phyloP scores from a whole-genome alignment of 2,113 vertebrate species.

The Geococcyx californianus region DNA sequence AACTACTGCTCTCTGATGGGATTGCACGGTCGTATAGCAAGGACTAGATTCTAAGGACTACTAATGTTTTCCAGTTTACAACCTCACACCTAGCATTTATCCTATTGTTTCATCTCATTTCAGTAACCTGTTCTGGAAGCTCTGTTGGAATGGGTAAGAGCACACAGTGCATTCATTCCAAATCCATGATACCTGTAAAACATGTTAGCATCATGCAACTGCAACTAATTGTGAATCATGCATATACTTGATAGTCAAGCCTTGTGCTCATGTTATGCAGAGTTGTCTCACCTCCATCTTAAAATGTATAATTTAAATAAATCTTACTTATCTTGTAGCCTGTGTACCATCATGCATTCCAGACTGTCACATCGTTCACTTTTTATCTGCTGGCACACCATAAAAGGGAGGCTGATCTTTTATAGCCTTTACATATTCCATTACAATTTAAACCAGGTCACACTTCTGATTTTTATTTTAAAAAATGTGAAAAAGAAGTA shows the following conservation, averaged over 20 bases:
- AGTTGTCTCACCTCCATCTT: background rate
- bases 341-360: background rate
- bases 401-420: background rate
- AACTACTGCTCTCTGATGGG: background rate
- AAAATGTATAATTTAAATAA: background rate
- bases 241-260: background rate
- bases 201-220: background rate
- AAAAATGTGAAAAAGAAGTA: no score
- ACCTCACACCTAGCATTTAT: background rate
- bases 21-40: background rate
- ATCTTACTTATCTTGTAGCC: background rate
- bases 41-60: background rate
- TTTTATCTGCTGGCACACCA: background rate
- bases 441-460: background rate
- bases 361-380: background rate
- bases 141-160: conserved; percentile 86
- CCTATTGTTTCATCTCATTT: conserved; percentile 47
- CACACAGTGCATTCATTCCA: background rate
- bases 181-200: background rate
- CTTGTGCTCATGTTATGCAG: background rate
- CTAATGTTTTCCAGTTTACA: background rate
- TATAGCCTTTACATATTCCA: background rate
- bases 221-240: background rate
- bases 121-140: conserved; percentile 90
- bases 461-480: background rate